Evolutionary conservation across 2,888 invertebrate species (phyloP).

Genomic region (Anthoptus insignis): DNA sequence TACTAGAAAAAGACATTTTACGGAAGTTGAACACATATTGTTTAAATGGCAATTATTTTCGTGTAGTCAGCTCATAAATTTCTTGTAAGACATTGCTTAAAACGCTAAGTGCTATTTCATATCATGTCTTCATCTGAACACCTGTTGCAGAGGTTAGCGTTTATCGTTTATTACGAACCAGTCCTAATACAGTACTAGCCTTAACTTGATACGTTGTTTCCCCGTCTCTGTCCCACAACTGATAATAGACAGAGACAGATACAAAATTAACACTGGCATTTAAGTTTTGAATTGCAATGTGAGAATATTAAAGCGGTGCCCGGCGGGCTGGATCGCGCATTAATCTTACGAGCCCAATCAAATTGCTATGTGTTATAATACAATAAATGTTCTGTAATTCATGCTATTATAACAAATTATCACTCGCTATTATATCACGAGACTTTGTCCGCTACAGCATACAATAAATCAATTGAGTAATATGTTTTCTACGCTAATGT

Average conservation of each 20-base stretch:
- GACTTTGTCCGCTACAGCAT: too few species aligned
- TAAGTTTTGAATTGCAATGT: slow-evolving; percentile 32
- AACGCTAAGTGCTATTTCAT: slow-evolving; percentile 11
- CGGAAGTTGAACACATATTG: neutral
- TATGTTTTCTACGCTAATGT: neutral
- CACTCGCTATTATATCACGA: slow-evolving; percentile 17
- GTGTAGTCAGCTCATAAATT: neutral
- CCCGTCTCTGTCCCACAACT: slow-evolving; percentile 12
- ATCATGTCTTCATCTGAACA: slow-evolving; percentile 33
- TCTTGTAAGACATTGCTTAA: neutral
- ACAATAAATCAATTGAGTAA: too few species aligned
- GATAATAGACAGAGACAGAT: slow-evolving; percentile 1
- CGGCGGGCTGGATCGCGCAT: slow-evolving; percentile 36
- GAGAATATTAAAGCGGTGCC: slow-evolving; percentile 28
- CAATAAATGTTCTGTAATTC: slow-evolving; percentile 33
- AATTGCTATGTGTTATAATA: slow-evolving; percentile 40
- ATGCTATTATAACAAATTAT: slow-evolving; percentile 26
- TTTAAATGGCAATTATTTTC: neutral
- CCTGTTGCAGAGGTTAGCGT: slow-evolving; percentile 31
- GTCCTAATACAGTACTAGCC: slow-evolving; percentile 13
- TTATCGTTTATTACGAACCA: slow-evolving; percentile 33
- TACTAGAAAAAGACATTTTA: neutral
- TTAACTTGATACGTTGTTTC: slow-evolving; percentile 12
- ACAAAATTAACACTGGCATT: slow-evolving; percentile 29
- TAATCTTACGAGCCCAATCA: slow-evolving; percentile 38